Evolutionary conservation across 2,888 invertebrate species (phyloP), one percentile per base, ranked within the genome.

Genomic region (Acholoe squamosa): DNA sequence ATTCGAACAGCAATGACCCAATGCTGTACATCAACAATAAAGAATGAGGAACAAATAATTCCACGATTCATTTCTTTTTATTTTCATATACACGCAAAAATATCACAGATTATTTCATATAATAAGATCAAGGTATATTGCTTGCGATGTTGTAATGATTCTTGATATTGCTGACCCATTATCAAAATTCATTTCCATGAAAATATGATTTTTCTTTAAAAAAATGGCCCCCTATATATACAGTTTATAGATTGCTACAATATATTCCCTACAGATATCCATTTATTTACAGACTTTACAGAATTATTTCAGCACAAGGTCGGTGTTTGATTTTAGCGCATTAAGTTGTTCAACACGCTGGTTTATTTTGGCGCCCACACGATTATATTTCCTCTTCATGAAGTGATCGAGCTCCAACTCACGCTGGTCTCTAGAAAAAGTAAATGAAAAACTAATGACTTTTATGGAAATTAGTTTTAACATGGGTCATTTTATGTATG

Each of bases 321-420:
- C 89, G 67, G 33, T 14, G 22, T 76, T 77, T 31, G 91, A 89
- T 33, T 92, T 92, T 19, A 92, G 34, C 61, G 16, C 71, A 89
- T 92, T 89, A 25, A 91, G 52, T 54, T 91, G 89, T 14, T 89
- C 54, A 33, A 92, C 91, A 43, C 93, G 93, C 0, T 92, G 91
- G 67, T 93, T 92, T 52, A 95, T 93, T 91, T 94, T 94, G 33
- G 93, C 92, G 51, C 95, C 95, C 5, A 95, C 92, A 71, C 94
- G 93, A 92, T 95, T 95, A 92, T 94, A 95, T 91, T 94, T 95
- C 92, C 94, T 95, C 43, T 94, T 94, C 92, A 95, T 93, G 92
- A 95, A 95, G 91, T 93, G 94, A 88, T 95, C 95, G 61, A 95
- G 91, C 89, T 95, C 95, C 91, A 94, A 94, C 90, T 95, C 95